A percentile compares a stretch with the other conserved stretches of the same genome.
phyloP scores from a whole-genome alignment of 37 sponge, comb jelly and placozoan genomes.

The Dysidea cf. avara region DNA sequence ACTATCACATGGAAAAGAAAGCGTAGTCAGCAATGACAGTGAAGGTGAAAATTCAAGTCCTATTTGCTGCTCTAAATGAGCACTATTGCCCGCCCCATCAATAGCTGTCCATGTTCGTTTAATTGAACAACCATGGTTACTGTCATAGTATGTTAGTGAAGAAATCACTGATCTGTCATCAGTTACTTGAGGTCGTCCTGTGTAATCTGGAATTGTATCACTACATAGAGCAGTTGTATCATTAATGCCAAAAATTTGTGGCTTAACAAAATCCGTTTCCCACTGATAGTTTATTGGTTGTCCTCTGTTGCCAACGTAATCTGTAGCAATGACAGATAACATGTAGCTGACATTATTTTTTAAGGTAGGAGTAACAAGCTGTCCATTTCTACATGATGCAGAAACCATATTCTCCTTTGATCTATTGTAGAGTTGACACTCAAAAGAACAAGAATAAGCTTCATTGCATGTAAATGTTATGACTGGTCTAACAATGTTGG shows the following conservation, averaged over 20 bases:
- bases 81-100: slow-evolving; percentile 40
- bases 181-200: slow-evolving; percentile 19
- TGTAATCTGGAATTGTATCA: slow-evolving; percentile 3
- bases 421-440: background rate
- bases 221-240: slow-evolving; percentile 20
- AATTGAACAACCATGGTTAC: background rate
- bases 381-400: slow-evolving; percentile 1
- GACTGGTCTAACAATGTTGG: no score
- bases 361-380: slow-evolving; percentile 11
- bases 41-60: slow-evolving; percentile 14
- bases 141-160: slow-evolving; percentile 18
- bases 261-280: slow-evolving; percentile 31
- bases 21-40: background rate
- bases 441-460: background rate
- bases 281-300: background rate
- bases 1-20: slow-evolving; percentile 25
- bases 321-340: slow-evolving; percentile 30
- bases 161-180: slow-evolving; percentile 5
- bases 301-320: slow-evolving; percentile 41
- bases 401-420: no score
- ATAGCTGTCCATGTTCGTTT: slow-evolving; percentile 36
- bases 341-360: background rate
- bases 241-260: slow-evolving; percentile 1
- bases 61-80: slow-evolving; percentile 8
- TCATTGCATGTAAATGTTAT: slow-evolving; percentile 25